Evolutionary conservation across 2,797 vertebrate genomes (phyloP).

Genomic region (Galagoides demidoff): DNA sequence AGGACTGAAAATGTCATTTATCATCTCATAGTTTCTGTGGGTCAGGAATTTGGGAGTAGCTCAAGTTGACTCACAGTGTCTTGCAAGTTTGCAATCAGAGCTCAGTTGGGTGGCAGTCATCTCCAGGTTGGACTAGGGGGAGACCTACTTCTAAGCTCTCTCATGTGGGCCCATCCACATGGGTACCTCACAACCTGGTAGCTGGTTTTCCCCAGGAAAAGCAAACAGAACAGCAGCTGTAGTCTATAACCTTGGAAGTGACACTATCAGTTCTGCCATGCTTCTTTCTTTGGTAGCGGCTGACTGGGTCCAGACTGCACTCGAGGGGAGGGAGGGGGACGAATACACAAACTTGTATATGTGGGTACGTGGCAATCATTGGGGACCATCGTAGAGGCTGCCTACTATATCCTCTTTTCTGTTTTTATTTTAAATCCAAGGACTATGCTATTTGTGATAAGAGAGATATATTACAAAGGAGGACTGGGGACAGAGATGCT

Average conservation of each 20-base stretch:
- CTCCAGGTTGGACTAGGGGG: neutral
- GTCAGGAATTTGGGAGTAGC: neutral
- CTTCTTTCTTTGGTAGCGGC: neutral
- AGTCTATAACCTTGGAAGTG: neutral
- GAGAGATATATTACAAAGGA: neutral
- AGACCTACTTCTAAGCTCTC: neutral
- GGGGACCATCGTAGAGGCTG: neutral
- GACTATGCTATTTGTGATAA: conserved; percentile 1
- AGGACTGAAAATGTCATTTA: neutral
- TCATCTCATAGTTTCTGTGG: neutral
- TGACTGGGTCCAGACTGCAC: neutral
- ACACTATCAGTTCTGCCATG: neutral
- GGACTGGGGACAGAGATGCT: neutral
- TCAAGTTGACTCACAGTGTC: neutral
- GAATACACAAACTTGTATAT: neutral
- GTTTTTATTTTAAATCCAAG: conserved; percentile 39
- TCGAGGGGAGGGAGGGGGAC: neutral
- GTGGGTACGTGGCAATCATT: neutral
- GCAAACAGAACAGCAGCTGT: neutral
- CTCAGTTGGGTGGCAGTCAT: neutral
- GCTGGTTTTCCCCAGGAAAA: neutral
- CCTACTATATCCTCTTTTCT: neutral
- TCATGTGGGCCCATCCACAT: neutral
- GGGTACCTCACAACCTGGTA: neutral
- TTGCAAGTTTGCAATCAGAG: neutral